Evolutionary conservation across 2,797 vertebrate genomes (phyloP).

Genomic region (Pygocentrus nattereri): DNA sequence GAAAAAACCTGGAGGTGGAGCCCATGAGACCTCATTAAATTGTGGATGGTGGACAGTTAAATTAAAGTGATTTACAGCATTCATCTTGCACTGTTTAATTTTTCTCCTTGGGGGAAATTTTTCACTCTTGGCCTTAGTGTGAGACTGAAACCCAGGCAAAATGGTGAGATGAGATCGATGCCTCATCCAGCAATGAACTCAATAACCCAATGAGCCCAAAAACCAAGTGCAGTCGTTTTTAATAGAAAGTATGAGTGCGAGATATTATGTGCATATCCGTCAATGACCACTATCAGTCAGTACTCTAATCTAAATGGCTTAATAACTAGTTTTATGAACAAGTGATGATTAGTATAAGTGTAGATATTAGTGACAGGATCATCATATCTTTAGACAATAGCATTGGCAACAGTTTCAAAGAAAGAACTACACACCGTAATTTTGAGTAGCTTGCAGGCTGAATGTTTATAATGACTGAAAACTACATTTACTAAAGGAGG

Average conservation of each 20-base stretch:
- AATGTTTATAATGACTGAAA: background rate
- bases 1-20: conserved; percentile 44
- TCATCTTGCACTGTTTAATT: conserved; percentile 53
- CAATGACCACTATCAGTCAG: background rate
- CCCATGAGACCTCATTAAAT: conserved; percentile 59
- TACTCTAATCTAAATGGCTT: background rate
- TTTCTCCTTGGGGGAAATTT: conserved; percentile 33
- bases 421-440: background rate
- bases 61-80: conserved; percentile 56
- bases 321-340: background rate
- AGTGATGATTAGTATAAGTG: background rate
- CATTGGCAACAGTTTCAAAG: background rate
- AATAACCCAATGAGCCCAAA: no score
- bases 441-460: background rate
- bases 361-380: background rate
- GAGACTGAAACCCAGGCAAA: conserved; percentile 21
- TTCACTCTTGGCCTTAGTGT: conserved; percentile 29
- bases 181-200: background rate
- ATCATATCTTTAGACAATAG: background rate
- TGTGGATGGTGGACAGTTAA: conserved; percentile 57
- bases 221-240: background rate
- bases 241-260: background rate
- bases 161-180: conserved; percentile 18
- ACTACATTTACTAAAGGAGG: background rate
- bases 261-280: background rate